phyloP scores from a whole-genome alignment of 2,113 vertebrate species.

The Etia nguti region DNA sequence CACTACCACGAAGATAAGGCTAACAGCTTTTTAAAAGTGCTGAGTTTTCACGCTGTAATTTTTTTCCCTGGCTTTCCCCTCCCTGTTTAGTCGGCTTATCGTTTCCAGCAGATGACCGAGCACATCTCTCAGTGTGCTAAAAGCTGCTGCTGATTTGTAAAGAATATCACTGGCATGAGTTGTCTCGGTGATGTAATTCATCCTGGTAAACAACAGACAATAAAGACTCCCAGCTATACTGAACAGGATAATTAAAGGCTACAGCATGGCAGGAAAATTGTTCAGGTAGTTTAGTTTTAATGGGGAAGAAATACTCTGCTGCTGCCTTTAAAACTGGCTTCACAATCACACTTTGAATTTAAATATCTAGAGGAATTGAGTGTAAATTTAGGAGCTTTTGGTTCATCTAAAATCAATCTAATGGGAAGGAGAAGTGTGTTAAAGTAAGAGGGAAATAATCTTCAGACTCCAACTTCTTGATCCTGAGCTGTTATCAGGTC shows the following conservation, averaged over 20 bases:
- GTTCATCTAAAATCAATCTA: not conserved
- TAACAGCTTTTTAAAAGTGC: conserved; percentile 20
- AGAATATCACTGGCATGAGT: not conserved
- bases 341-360: not conserved
- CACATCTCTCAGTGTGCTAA: not conserved
- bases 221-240: not conserved
- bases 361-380: not conserved
- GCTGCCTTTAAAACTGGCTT: not conserved
- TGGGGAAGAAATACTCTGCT: not conserved
- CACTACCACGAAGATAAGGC: conserved; percentile 14
- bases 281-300: not conserved
- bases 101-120: not conserved
- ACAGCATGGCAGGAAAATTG: not conserved
- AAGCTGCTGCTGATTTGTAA: not conserved
- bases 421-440: not conserved
- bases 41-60: not conserved
- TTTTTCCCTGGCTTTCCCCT: not conserved
- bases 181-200: not conserved
- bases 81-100: conserved; percentile 10
- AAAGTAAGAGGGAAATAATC: not conserved
- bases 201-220: not conserved
- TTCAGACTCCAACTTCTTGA: not conserved
- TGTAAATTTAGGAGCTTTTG: not conserved
- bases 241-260: not conserved
- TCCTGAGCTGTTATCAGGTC: conserved; percentile 1